These are phyloP conservation scores for Varecia variegata DNA, from an alignment of 2,797 vertebrate species.

Conservation along the genomic window DNA sequence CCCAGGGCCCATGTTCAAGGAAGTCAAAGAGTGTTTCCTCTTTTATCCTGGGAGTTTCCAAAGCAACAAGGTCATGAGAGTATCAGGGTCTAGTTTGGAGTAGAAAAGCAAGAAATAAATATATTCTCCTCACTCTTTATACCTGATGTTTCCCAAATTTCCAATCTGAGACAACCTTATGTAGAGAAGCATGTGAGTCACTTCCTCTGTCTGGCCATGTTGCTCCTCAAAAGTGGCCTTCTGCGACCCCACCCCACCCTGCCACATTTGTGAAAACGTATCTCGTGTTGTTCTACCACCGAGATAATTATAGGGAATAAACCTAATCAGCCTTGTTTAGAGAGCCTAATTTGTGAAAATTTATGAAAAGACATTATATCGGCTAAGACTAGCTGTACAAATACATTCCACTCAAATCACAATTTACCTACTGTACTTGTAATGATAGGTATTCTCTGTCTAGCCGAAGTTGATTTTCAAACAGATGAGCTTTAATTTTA, in stretches of 20 bases:
- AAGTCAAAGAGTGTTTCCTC: neutral
- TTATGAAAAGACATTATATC: slow-evolving; percentile 61
- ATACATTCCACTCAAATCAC: slow-evolving; percentile 74
- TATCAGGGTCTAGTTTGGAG: neutral
- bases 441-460: slow-evolving; percentile 75
- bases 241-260: neutral
- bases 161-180: neutral
- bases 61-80: neutral
- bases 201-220: neutral
- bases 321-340: slow-evolving; percentile 74
- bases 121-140: neutral
- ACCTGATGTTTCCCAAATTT: neutral
- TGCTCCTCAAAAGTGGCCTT: neutral
- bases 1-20: neutral
- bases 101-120: neutral
- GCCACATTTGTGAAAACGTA: neutral
- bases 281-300: slow-evolving; percentile 26
- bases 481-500: slow-evolving; percentile 77
- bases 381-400: slow-evolving; percentile 59
- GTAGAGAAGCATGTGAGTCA: neutral
- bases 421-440: slow-evolving; percentile 72
- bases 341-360: slow-evolving; percentile 77
- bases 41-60: slow-evolving; percentile 44
- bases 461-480: slow-evolving; percentile 70
- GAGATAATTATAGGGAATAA: slow-evolving; percentile 72